phyloP scores from a whole-genome alignment of 1,140 invertebrate genomes.

The Hormaphis cornu region DNA sequence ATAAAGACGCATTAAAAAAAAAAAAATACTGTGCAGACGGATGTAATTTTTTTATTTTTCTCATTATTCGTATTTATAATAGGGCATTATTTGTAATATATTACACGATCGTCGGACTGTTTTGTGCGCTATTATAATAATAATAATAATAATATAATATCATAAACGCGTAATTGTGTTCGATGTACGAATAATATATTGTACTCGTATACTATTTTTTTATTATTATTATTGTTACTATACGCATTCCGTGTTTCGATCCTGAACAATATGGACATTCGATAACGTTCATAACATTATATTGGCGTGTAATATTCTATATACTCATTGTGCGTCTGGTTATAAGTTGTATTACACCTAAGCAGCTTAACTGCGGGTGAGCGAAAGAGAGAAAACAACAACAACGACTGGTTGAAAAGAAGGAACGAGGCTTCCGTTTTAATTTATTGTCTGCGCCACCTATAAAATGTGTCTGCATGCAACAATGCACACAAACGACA shows the following conservation, averaged over 20 bases:
- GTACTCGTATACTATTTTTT: neutral
- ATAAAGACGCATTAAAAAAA: too few relatives aligned
- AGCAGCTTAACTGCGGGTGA: constrained; percentile 1
- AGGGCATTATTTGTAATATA: too few relatives aligned
- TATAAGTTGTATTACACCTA: neutral
- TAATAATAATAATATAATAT: too few relatives aligned
- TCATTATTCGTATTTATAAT: too few relatives aligned
- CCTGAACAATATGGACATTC: neutral
- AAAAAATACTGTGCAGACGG: too few relatives aligned
- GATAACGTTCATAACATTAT: neutral
- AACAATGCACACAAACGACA: constrained; percentile 15
- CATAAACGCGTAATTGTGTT: neutral
- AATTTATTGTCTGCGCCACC: constrained; percentile 21
- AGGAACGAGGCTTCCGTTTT: constrained; percentile 12
- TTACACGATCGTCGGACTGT: too few relatives aligned
- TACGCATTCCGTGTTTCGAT: neutral
- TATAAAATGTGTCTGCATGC: neutral
- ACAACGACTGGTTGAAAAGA: neutral
- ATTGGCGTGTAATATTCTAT: too few relatives aligned
- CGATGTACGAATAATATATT: neutral
- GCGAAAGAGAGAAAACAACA: neutral
- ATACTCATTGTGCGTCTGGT: neutral
- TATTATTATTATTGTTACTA: neutral
- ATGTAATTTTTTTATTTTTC: too few relatives aligned
- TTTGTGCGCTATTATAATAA: too few relatives aligned